phyloP scores from a whole-genome alignment of 2,797 vertebrate genomes.

The Betta splendens region DNA sequence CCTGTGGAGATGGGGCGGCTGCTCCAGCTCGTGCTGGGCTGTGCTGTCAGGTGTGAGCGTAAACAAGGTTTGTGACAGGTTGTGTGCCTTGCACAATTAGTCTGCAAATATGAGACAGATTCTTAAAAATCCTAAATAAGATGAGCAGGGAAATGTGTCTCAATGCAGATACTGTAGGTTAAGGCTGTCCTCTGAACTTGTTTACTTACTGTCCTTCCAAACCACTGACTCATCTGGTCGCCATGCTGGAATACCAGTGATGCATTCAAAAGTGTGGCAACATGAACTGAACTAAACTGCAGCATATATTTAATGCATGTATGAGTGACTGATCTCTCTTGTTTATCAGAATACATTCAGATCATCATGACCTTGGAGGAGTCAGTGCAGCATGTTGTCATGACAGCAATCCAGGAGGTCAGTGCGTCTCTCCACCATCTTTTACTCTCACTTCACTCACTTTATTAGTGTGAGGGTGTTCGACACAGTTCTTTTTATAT shows the following conservation, averaged over 20 bases:
- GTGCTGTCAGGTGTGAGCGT: constrained; percentile 94
- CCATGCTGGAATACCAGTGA: constrained; percentile 7
- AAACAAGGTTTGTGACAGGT: constrained; percentile 87
- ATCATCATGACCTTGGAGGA: constrained; percentile 99
- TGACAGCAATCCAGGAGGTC: constrained; percentile 99
- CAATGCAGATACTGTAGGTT: constrained; percentile 5
- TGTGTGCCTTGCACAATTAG: neutral
- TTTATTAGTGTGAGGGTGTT: no score
- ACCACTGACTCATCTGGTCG: constrained; percentile 1
- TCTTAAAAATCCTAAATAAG: neutral
- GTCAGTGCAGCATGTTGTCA: constrained; percentile 97
- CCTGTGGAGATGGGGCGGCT: constrained; percentile 89
- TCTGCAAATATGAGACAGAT: neutral
- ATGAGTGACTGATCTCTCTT: constrained; percentile 11
- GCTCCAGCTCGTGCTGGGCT: constrained; percentile 94
- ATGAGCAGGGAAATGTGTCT: neutral
- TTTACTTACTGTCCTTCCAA: constrained; percentile 38
- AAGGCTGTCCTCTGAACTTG: constrained; percentile 12
- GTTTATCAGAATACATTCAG: constrained; percentile 91
- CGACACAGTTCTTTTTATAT: no score
- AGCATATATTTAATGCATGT: neutral
- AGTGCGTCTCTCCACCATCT: constrained; percentile 29
- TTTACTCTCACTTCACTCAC: constrained; percentile 1
- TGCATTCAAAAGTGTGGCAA: constrained; percentile 3
- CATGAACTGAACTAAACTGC: no score